phyloP scores from a whole-genome alignment of 2,113 vertebrate genomes.

The Aspidoscelis tigris region DNA sequence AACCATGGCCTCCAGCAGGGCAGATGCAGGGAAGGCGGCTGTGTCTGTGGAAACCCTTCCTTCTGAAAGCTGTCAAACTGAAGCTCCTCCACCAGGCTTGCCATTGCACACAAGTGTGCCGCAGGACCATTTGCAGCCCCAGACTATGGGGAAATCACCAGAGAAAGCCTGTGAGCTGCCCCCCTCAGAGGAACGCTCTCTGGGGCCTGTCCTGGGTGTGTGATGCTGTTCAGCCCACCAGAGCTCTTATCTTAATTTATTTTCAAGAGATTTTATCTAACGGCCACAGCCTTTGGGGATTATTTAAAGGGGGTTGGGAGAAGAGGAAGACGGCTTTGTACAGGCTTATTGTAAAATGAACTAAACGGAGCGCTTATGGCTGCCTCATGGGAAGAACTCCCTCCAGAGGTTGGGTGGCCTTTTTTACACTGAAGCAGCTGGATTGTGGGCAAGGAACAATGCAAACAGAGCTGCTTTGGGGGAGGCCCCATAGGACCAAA shows the following conservation, averaged over 20 bases:
- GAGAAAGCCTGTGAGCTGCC: conserved; percentile 33
- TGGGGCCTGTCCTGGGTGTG: conserved; percentile 58
- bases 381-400: conserved; percentile 3
- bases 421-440: conserved; percentile 21
- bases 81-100: conserved; percentile 25
- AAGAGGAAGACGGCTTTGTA: conserved; percentile 36
- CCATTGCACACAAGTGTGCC: conserved; percentile 31
- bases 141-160: not conserved
- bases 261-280: conserved; percentile 63
- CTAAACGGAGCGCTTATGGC: conserved; percentile 40
- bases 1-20: conserved; percentile 49
- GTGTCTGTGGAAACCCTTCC: conserved; percentile 18
- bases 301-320: conserved; percentile 12
- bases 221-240: conserved; percentile 44
- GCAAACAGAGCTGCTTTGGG: not conserved
- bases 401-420: conserved; percentile 1
- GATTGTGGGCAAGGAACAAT: conserved; percentile 26
- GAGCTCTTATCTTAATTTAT: conserved; percentile 65
- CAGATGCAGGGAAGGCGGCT: conserved; percentile 46
- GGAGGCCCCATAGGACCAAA: conserved; percentile 16
- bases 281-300: conserved; percentile 31
- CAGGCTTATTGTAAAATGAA: conserved; percentile 49
- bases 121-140: conserved; percentile 18
- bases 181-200: conserved; percentile 35
- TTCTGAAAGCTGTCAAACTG: conserved; percentile 25